phyloP scores from a whole-genome alignment of 2,888 invertebrate species.

The Platycnemis pennipes region DNA sequence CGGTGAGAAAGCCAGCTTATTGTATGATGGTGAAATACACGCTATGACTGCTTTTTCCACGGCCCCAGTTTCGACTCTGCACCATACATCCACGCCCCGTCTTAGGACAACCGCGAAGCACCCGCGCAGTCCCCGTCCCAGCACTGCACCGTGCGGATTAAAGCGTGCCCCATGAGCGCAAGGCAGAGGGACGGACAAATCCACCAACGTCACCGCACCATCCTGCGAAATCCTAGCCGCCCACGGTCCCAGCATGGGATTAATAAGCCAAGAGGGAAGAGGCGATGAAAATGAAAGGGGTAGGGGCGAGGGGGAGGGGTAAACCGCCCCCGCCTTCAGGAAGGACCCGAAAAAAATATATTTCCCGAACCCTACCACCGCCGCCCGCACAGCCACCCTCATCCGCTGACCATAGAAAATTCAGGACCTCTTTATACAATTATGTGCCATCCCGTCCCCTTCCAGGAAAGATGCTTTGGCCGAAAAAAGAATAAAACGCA shows the following conservation, averaged over 20 bases:
- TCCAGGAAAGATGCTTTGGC: not conserved
- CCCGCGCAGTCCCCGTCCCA: not conserved
- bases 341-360: not conserved
- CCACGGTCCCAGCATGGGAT: not conserved
- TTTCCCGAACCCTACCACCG: not conserved
- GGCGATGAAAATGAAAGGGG: not conserved
- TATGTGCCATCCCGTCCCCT: not conserved
- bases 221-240: not conserved
- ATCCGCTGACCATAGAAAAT: slow-evolving; percentile 42
- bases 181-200: not conserved
- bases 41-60: no score
- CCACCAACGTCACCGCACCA: not conserved
- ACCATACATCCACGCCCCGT: no score
- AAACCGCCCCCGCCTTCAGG: not conserved
- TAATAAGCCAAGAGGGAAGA: slow-evolving; percentile 38
- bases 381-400: not conserved
- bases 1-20: no score
- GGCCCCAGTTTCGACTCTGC: no score
- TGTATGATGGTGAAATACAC: no score
- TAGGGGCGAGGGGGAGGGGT: not conserved
- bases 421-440: not conserved
- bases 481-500: not conserved
- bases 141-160: not conserved
- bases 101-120: no score
- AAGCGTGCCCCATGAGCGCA: slow-evolving; percentile 7